phyloP scores from a whole-genome alignment of 2,888 invertebrate species.

The Vanessa cardui region DNA sequence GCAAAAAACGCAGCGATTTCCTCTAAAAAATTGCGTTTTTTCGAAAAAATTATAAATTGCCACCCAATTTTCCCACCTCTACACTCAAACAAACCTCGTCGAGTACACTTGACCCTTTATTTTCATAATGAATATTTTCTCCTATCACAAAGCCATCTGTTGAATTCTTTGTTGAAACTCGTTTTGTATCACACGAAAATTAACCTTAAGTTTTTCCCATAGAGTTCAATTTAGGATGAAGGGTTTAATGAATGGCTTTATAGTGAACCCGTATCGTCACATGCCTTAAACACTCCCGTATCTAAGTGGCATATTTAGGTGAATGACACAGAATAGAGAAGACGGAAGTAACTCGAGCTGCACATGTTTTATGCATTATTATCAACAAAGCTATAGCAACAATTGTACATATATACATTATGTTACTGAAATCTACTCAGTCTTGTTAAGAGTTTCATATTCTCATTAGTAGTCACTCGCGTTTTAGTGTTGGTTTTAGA shows the following conservation, averaged over 20 bases:
- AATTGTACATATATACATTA: too few species aligned
- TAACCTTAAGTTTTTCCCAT: slow-evolving; percentile 52
- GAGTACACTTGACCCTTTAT: slow-evolving; percentile 55
- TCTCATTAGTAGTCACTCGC: too few species aligned
- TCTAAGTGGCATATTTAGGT: slow-evolving; percentile 32
- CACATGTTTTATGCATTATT: background rate
- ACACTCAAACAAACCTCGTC: slow-evolving; percentile 24
- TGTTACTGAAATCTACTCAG: too few species aligned
- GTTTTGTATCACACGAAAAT: slow-evolving; percentile 51
- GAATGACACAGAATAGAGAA: slow-evolving; percentile 4
- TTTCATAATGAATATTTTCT: slow-evolving; percentile 58
- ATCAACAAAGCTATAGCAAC: background rate
- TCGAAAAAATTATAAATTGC: slow-evolving; percentile 2
- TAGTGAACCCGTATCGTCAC: slow-evolving; percentile 34
- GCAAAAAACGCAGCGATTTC: background rate
- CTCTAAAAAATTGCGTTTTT: background rate
- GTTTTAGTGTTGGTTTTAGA: too few species aligned
- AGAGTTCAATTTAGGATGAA: slow-evolving; percentile 57
- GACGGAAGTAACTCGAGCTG: too few species aligned
- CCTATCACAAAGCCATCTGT: slow-evolving; percentile 70
- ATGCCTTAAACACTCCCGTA: slow-evolving; percentile 27
- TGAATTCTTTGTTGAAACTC: slow-evolving; percentile 68
- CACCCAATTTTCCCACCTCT: slow-evolving; percentile 22
- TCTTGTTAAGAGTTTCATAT: too few species aligned
- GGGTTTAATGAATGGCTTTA: slow-evolving; percentile 47